Conservation (phyloP, 2,113 vertebrate genomes). For the Calonectris borealis region DNA sequence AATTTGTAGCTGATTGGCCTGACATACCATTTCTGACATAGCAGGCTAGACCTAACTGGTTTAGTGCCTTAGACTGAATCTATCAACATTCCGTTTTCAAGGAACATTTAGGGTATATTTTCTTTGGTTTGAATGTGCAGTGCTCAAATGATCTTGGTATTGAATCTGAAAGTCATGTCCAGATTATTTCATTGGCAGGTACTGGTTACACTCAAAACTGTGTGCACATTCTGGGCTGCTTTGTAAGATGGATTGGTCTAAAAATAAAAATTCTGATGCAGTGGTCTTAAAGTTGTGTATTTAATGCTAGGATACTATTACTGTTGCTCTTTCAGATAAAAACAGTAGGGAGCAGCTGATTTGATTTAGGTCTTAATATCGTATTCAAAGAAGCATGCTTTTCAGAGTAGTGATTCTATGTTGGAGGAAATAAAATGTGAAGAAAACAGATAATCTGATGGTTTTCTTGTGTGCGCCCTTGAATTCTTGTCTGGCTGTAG, state of each 20-base stretch:
- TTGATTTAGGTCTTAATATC: slow-evolving; percentile 8
- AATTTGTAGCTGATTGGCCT: slow-evolving; percentile 38
- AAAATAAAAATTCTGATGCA: slow-evolving; percentile 25
- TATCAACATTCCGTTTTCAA: slow-evolving; percentile 64
- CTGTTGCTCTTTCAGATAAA: slow-evolving; percentile 27
- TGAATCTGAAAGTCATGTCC: slow-evolving; percentile 63
- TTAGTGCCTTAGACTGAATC: slow-evolving; percentile 35
- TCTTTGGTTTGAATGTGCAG: slow-evolving; percentile 60
- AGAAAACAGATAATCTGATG: slow-evolving; percentile 24
- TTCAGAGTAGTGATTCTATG: slow-evolving; percentile 20
- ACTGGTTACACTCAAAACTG: slow-evolving; percentile 46
- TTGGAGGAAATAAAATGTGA: slow-evolving; percentile 13
- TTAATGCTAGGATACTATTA: slow-evolving; percentile 12
- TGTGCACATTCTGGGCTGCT: slow-evolving; percentile 19
- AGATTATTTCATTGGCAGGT: slow-evolving; percentile 72
- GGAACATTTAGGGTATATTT: slow-evolving; percentile 71
- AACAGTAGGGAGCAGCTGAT: slow-evolving; percentile 35
- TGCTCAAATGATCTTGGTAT: slow-evolving; percentile 33
- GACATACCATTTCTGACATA: slow-evolving; percentile 5
- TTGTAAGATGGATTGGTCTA: slow-evolving; percentile 12
- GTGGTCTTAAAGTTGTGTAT: slow-evolving; percentile 50
- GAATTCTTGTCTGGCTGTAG: slow-evolving; percentile 11
- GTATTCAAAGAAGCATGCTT: slow-evolving; percentile 21
- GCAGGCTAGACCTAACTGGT: slow-evolving; percentile 32
- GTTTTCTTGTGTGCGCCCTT: slow-evolving; percentile 28